Evolutionary conservation across 2,797 vertebrate species (phyloP), one percentile per base, ranked within the genome.

Genomic region (Tarsius wallacei): DNA sequence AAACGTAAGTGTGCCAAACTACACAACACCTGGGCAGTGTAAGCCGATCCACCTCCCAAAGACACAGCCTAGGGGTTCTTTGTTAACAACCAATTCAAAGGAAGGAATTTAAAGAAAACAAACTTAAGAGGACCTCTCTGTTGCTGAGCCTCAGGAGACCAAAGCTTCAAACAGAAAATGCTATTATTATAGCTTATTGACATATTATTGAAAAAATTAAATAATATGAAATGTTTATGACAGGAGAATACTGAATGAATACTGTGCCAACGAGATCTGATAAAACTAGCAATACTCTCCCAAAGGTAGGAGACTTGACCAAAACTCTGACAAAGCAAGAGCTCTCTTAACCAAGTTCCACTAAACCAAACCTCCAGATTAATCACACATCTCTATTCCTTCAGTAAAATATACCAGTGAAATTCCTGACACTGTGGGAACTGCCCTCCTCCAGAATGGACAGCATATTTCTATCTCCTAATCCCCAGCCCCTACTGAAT

Each of bases 41-140:
- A 33, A 59, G 36, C 12, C 0, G 6, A 71, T n/a, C 87, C 33
- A 2, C 10, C 66, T 81, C 47, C 61, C 31, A 19, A 86, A 87
- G 57, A 87, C 24, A 42, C 7, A 14, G 16, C 49, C 88, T 5
- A 13, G 47, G 4, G 3, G 22, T 73, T 86, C 68, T 82, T 64
- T 8, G 13, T 57, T 9, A 68, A 81, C 42, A 64, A 70, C 11
- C 12, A 10, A 28, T 28, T 53, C 91, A 90, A 87, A 77, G 33
- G 57, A 87, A 94, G 57, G 17, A 87, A 93, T 47, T 63, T 66
- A 93, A 81, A 91, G 76, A 57, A 83, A 89, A 90, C 74, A 82
- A 81, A 80, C 16, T 19, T 22, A 15, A 85, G 47, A 59, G 42
- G 33, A 49, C 53, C 61, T 80, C 74, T 26, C 17, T 1, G 53